Base-by-base conservation (phyloP, 2,113 vertebrate species). In the Laterallus jamaicensis region DNA sequence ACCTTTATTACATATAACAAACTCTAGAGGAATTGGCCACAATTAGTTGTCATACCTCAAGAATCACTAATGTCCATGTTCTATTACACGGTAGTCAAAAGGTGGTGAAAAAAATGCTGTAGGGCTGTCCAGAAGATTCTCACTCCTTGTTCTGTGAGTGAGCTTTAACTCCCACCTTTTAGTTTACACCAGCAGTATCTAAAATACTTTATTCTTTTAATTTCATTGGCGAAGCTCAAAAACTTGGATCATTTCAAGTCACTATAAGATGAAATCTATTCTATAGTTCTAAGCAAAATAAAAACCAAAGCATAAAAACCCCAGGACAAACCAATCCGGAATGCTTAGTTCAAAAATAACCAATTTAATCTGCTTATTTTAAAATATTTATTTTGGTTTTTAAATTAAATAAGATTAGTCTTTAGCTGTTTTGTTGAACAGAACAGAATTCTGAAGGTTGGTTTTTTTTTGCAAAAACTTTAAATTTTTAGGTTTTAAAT, bases 1-100 rank as follows among this genome's bases (percentile, higher is more conserved):
- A 25, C 22, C 42, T 49, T 59, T 21, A 12, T 37, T 42, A 9
- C 0, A 0, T 5, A n/a, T 0, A 82, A 47, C 55, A 81, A 47
- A 21, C 29, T 40, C 73, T 69, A 13, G n/a, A 67, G 74, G 5
- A 9, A 24, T 26, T 25, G 80, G 60, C 49, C 11, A 6, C 5
- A 47, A 59, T 6, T 0, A 2, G 19, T 52, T 81, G 54, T 68
- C 76, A 11, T 63, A 55, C 40, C 59, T 12, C 82, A 69, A 58
- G 70, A 8, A 70, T 18, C 25, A 13, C 37, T 14, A 17, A 63
- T 74, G 87, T 59, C 59, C 31, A 6, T 25, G 11, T 10, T 77
- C 85, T 82, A 47, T 60, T 74, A 18, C 19, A 5, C 5, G 16
- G 26, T 15, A 82, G 63, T 32, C 67, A 67, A 58, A 79, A 58